These are phyloP conservation scores for Narcine bancroftii DNA, from an alignment of 2,113 vertebrate species.

Conservation along the genomic window DNA sequence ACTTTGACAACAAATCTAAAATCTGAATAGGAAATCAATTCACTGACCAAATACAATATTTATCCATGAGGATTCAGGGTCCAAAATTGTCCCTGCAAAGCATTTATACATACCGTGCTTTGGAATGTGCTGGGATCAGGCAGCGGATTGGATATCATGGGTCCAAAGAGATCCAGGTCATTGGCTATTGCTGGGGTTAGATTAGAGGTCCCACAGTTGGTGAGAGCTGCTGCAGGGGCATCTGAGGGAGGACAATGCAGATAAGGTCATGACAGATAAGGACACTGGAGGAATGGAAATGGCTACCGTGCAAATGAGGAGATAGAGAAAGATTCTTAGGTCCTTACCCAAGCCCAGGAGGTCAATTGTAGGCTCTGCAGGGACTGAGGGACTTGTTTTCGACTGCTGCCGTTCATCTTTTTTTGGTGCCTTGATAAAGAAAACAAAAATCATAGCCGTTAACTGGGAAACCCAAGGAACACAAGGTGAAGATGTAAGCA, in stretches of 20 bases:
- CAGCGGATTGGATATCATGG: conserved; percentile 46
- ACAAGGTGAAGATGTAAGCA: background rate
- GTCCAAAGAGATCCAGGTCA: conserved; percentile 77
- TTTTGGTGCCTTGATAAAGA: conserved; percentile 58
- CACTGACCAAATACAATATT: background rate
- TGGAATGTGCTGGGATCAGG: background rate
- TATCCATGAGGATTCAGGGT: background rate
- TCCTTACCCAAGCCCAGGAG: conserved; percentile 82
- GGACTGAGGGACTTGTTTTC: conserved; percentile 69
- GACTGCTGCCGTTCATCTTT: conserved; percentile 65
- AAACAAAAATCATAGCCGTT: conserved; percentile 36
- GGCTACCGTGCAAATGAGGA: background rate
- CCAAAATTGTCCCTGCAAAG: background rate
- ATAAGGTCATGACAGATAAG: background rate
- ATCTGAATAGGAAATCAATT: background rate
- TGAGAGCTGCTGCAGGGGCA: conserved; percentile 55
- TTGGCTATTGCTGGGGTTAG: conserved; percentile 57
- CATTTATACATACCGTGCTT: background rate
- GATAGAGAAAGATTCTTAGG: background rate
- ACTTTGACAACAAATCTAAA: no score
- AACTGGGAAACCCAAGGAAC: background rate
- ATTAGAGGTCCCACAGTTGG: conserved; percentile 65
- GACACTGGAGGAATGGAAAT: background rate
- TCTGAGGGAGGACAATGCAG: conserved; percentile 49
- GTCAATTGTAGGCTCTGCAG: conserved; percentile 76